A percentile compares a stretch with the other conserved stretches of the same genome.
These are phyloP conservation scores for Lanistes nyassanus DNA, from an alignment of 1,140 invertebrate genomes.

Conservation along the genomic window DNA sequence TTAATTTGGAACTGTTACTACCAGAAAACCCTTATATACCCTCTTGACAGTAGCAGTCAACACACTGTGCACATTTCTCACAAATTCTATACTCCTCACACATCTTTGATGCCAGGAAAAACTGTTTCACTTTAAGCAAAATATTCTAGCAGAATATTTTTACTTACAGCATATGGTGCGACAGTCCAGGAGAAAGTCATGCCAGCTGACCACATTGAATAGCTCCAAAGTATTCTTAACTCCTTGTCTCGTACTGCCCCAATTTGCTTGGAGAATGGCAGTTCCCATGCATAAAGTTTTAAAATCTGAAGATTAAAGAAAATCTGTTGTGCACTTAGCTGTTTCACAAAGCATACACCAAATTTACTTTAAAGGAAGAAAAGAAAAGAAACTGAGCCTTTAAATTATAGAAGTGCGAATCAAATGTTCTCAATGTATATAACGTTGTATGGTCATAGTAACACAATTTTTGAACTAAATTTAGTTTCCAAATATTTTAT, in stretches of 20 bases:
- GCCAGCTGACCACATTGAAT: constrained; percentile 68
- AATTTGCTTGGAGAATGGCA: constrained; percentile 66
- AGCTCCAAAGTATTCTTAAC: constrained; percentile 63
- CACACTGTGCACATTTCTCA: too few species aligned
- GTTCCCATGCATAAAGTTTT: constrained; percentile 60
- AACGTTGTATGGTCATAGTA: too few species aligned
- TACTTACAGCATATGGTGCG: constrained; percentile 83
- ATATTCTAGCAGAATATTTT: too few species aligned
- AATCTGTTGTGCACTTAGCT: background rate
- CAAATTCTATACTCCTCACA: too few species aligned
- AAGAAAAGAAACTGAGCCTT: background rate
- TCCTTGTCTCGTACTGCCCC: constrained; percentile 60
- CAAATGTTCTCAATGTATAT: background rate
- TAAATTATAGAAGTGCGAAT: background rate
- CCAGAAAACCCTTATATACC: too few species aligned
- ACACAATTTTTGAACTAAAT: too few species aligned
- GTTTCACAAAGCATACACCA: background rate
- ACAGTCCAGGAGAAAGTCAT: constrained; percentile 95
- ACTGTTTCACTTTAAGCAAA: too few species aligned
- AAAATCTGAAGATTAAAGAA: constrained; percentile 41
- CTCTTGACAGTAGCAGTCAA: too few species aligned
- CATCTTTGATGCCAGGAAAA: too few species aligned
- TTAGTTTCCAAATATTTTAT: background rate
- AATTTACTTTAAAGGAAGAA: background rate
- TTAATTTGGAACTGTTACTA: too few species aligned